phyloP scores from a whole-genome alignment of 2,888 invertebrate genomes.

The Timandra comae region DNA sequence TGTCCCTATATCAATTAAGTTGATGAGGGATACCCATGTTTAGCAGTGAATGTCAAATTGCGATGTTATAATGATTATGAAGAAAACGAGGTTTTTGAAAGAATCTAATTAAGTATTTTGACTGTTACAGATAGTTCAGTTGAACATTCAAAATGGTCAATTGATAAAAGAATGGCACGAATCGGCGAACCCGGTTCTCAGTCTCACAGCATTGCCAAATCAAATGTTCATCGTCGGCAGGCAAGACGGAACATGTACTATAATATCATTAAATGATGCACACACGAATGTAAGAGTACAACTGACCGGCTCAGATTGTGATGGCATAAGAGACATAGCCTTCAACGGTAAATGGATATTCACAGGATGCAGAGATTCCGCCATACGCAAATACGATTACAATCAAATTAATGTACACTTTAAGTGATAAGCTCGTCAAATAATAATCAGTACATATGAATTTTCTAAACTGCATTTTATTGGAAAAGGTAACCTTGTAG shows the following conservation, averaged over 20 bases:
- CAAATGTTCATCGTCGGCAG: constrained; percentile 75
- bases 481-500: no score
- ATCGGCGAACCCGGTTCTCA: constrained; percentile 75
- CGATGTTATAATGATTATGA: no score
- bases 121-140: constrained; percentile 52
- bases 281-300: constrained; percentile 56
- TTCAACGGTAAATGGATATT: constrained; percentile 78
- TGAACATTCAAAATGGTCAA: constrained; percentile 45
- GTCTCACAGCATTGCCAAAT: constrained; percentile 61
- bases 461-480: no score
- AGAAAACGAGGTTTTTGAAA: no score
- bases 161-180: constrained; percentile 63
- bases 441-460: no score
- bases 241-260: constrained; percentile 80
- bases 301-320: constrained; percentile 83
- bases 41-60: no score
- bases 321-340: constrained; percentile 80
- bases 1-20: no score
- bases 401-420: constrained; percentile 67
- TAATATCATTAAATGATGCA: constrained; percentile 57
- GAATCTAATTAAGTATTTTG: no score
- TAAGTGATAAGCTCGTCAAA: constrained; percentile 41
- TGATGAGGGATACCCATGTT: no score
- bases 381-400: constrained; percentile 79
- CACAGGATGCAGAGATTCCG: constrained; percentile 79